A percentile compares a stretch with the other conserved stretches of the same genome.
phyloP scores from a whole-genome alignment of 2,797 vertebrate species.

The Sylvilagus floridanus region DNA sequence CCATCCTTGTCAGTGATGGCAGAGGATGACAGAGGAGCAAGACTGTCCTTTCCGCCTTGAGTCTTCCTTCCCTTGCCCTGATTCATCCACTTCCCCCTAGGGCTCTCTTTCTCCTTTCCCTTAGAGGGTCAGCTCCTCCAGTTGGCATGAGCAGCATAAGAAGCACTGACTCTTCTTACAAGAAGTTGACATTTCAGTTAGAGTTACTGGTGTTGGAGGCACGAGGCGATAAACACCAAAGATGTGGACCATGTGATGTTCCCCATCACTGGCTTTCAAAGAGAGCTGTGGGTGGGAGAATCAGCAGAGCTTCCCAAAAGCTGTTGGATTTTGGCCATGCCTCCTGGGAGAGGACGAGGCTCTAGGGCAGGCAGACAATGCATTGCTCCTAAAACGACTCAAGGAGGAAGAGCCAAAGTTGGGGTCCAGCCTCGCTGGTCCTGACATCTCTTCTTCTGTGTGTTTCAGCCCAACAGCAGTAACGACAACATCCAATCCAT shows the following conservation, averaged over 20 bases:
- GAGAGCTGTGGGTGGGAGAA: too few species aligned
- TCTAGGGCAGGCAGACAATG: not conserved
- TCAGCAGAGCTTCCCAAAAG: not conserved
- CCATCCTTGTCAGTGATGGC: not conserved
- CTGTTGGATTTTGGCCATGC: not conserved
- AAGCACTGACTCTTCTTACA: accelerated
- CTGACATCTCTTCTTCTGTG: slow-evolving; percentile 55
- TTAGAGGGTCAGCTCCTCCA: accelerated
- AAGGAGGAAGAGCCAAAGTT: not conserved
- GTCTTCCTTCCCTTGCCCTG: not conserved
- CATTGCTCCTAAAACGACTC: not conserved
- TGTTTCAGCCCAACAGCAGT: slow-evolving; percentile 94
- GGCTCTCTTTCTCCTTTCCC: too few species aligned
- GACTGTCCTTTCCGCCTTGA: not conserved
- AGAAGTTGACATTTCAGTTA: accelerated
- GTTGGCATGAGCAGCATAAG: accelerated
- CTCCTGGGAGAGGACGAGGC: not conserved
- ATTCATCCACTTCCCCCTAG: accelerated
- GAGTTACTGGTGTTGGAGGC: accelerated
- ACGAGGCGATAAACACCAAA: accelerated
- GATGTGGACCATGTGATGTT: not conserved
- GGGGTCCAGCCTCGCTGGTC: not conserved
- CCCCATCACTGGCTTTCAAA: too few species aligned
- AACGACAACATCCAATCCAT: slow-evolving; percentile 95
- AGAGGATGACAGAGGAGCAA: not conserved